Evolutionary conservation across 2,797 vertebrate genomes (phyloP).

Genomic region (Myotis daubentonii): DNA sequence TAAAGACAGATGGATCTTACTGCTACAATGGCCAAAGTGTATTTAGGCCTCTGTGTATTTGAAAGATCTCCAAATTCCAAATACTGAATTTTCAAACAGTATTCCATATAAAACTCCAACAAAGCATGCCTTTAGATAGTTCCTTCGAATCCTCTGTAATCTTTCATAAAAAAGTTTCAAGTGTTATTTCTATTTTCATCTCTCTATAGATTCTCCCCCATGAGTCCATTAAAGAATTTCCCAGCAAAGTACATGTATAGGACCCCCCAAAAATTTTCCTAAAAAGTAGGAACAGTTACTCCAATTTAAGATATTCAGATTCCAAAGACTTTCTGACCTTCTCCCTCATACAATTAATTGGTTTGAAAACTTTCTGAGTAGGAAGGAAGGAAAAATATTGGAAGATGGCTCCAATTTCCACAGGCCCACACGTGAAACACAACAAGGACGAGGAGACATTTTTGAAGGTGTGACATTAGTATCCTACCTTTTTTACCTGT

Average conservation of each 20-base stretch:
- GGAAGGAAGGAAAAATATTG: not conserved
- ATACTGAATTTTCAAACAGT: conserved; percentile 8
- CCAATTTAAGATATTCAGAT: not conserved
- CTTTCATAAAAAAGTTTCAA: not conserved
- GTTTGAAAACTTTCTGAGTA: not conserved
- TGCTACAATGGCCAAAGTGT: not conserved
- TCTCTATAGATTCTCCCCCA: not conserved
- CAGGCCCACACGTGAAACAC: not conserved
- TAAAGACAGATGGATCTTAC: not conserved
- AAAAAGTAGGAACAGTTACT: not conserved
- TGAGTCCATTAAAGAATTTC: not conserved
- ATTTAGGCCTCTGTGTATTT: not conserved
- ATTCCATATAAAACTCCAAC: conserved; percentile 1
- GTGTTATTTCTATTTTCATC: not conserved
- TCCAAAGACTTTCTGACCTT: not conserved
- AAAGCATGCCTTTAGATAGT: not conserved
- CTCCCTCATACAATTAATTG: not conserved
- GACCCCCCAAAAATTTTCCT: not conserved
- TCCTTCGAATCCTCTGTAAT: not conserved
- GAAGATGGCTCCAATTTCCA: not conserved
- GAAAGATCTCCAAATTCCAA: conserved; percentile 23
- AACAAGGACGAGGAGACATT: not conserved
- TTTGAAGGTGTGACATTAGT: not conserved
- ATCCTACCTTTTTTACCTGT: not conserved
- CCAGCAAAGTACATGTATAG: not conserved